Evolutionary conservation across 2,797 vertebrate genomes (phyloP).

Genomic region (Decapterus maruadsi): DNA sequence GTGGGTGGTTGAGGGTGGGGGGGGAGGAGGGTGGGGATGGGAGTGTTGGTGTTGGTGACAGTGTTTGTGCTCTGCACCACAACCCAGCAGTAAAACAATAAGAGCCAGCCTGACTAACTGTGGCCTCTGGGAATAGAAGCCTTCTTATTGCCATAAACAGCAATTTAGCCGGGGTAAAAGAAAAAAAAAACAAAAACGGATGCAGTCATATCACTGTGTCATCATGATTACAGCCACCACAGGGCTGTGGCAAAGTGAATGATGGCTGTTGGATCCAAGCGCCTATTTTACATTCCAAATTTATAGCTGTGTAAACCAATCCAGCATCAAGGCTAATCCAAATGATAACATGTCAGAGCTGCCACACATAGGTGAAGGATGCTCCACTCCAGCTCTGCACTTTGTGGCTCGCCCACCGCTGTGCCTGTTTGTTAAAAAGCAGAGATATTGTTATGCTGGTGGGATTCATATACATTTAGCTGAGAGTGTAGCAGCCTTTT

Average conservation of each 20-base stretch:
- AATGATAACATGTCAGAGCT: constrained; percentile 48
- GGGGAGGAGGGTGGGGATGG: background rate
- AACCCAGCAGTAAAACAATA: constrained; percentile 76
- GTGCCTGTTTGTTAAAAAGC: constrained; percentile 26
- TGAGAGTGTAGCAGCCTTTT: constrained; percentile 39
- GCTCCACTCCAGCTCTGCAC: background rate
- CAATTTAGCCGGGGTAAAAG: constrained; percentile 71
- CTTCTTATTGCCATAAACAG: constrained; percentile 78
- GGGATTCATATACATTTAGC: constrained; percentile 32
- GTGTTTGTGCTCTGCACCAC: constrained; percentile 72
- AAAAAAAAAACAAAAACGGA: constrained; percentile 69
- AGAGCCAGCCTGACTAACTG: constrained; percentile 72
- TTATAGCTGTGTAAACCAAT: constrained; percentile 60
- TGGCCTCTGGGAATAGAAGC: constrained; percentile 75
- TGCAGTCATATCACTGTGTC: constrained; percentile 64
- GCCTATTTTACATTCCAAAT: constrained; percentile 54
- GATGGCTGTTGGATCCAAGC: constrained; percentile 58
- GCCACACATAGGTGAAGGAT: constrained; percentile 48
- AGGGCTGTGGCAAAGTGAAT: constrained; percentile 63
- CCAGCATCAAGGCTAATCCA: constrained; percentile 62
- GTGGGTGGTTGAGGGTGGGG: background rate
- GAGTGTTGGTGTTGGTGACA: constrained; percentile 60
- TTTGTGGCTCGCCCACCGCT: constrained; percentile 8
- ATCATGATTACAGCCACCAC: constrained; percentile 75
- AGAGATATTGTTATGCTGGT: constrained; percentile 21